Conservation (phyloP, 1,140 invertebrate species). For the Papilio polytes region DNA sequence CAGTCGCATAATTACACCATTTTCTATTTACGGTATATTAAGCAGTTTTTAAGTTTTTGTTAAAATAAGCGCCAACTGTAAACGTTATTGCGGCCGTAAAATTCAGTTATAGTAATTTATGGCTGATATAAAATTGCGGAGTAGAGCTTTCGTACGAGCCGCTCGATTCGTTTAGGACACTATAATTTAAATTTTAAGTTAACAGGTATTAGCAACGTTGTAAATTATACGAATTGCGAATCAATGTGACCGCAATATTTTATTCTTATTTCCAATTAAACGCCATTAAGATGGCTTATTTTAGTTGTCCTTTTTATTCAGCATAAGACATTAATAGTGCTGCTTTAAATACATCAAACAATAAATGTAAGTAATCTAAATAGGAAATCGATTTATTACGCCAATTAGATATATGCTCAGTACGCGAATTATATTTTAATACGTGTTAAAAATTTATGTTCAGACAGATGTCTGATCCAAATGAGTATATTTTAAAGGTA, state of each 20-base stretch:
- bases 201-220: conserved; percentile 21
- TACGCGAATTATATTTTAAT: conserved; percentile 37
- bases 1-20: conserved; percentile 73
- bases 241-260: conserved; percentile 19
- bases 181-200: conserved; percentile 51
- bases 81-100: conserved; percentile 73
- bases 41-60: conserved; percentile 76
- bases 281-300: neutral
- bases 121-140: conserved; percentile 60
- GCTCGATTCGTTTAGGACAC: conserved; percentile 57
- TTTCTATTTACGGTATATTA: conserved; percentile 75
- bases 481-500: conserved; percentile 29
- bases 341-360: conserved; percentile 13
- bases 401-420: conserved; percentile 25
- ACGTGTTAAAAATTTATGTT: conserved; percentile 18
- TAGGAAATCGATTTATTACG: conserved; percentile 38
- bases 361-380: conserved; percentile 26
- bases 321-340: neutral
- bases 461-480: conserved; percentile 23
- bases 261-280: conserved; percentile 8
- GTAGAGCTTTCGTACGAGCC: conserved; percentile 59
- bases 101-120: conserved; percentile 73
- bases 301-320: neutral
- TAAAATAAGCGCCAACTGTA: conserved; percentile 70
- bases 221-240: conserved; percentile 1